These are phyloP conservation scores for Cyanoliseus patagonus DNA, from an alignment of 2,113 vertebrate species.

Conservation along the genomic window DNA sequence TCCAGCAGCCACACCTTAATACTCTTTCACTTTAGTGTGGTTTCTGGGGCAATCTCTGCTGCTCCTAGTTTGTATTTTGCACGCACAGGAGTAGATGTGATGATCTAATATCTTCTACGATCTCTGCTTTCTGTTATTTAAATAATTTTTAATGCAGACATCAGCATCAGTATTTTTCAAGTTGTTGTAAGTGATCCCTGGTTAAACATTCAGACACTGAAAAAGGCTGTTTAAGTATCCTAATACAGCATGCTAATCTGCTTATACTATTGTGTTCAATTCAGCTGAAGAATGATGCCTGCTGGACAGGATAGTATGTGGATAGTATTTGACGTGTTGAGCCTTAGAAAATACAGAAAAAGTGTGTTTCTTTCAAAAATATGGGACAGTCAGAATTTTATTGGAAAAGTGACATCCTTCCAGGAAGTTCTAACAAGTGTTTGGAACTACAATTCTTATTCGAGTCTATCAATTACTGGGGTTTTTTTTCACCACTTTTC, in stretches of 20 bases:
- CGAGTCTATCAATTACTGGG: accelerated
- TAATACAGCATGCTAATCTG: background rate
- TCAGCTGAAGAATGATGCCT: background rate
- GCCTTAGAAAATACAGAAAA: background rate
- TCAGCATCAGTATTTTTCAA: background rate
- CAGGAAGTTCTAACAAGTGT: background rate
- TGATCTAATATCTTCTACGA: background rate
- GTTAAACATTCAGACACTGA: background rate
- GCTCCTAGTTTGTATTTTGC: background rate
- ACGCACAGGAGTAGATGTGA: background rate
- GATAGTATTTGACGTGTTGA: background rate
- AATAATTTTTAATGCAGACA: background rate
- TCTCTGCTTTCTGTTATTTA: background rate
- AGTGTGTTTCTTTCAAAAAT: background rate
- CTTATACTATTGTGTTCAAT: background rate
- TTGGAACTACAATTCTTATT: background rate
- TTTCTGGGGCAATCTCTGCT: background rate
- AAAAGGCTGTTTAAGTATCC: background rate
- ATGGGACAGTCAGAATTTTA: background rate
- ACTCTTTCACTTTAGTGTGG: background rate
- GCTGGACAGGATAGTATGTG: background rate
- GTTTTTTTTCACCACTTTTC: accelerated
- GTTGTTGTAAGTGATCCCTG: background rate
- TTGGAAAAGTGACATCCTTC: background rate
- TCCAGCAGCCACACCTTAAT: background rate